Evolutionary conservation across 2,888 invertebrate genomes (phyloP).

Genomic region (Ornithoptera priamus): DNA sequence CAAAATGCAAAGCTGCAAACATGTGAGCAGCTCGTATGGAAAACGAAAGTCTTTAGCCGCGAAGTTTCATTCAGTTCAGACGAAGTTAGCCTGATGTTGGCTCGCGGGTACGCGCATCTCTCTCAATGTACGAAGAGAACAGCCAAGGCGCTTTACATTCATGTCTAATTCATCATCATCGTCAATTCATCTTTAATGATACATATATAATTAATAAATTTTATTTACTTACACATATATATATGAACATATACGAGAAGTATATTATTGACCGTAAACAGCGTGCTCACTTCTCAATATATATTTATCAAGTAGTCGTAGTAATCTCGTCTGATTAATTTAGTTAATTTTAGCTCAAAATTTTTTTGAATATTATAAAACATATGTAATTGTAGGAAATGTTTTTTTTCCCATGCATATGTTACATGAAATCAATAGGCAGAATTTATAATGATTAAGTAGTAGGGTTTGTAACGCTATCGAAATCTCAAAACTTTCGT

Average conservation of each 20-base stretch:
- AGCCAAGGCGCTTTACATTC: conserved; percentile 35
- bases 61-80: conserved; percentile 76
- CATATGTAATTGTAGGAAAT: no score
- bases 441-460: no score
- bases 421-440: no score
- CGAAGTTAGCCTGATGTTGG: conserved; percentile 65
- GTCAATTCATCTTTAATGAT: background rate
- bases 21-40: conserved; percentile 76
- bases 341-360: no score
- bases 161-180: background rate
- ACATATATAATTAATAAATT: background rate
- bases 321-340: no score
- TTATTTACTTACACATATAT: background rate
- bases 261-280: no score
- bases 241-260: background rate
- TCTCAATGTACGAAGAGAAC: conserved; percentile 41
- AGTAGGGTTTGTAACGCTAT: no score
- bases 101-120: conserved; percentile 47
- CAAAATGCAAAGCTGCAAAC: conserved; percentile 73
- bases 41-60: conserved; percentile 74
- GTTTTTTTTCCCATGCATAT: no score
- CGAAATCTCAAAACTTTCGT: no score
- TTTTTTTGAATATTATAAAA: no score
- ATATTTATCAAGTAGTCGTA: no score
- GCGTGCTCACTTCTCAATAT: no score